Evolutionary conservation across 2,888 invertebrate species (phyloP).

Genomic region (Tetragonula carbonaria): DNA sequence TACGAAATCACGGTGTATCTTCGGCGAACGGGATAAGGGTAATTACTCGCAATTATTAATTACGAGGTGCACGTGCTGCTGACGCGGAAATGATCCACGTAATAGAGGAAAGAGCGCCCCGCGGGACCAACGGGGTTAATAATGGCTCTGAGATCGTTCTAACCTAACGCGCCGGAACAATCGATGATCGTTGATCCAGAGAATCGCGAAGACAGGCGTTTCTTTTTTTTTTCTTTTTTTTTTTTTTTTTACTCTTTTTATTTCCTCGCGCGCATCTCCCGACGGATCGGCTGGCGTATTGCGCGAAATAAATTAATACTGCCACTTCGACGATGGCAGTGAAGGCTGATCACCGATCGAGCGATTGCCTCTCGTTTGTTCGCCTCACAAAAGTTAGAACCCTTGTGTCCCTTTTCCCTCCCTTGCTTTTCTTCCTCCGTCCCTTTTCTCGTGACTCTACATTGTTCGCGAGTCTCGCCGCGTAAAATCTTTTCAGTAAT

Average conservation of each 20-base stretch:
- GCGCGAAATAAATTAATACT: constrained; percentile 75
- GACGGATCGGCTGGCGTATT: constrained; percentile 56
- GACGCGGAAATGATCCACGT: constrained; percentile 42
- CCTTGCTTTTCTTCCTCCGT: not conserved
- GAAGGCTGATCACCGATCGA: constrained; percentile 72
- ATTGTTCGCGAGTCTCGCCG: constrained; percentile 26
- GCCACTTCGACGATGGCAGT: constrained; percentile 73
- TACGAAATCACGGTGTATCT: constrained; percentile 12
- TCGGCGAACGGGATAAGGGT: constrained; percentile 55
- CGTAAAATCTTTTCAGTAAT: not conserved
- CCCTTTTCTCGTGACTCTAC: constrained; percentile 7
- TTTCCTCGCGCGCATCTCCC: constrained; percentile 42
- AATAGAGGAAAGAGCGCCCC: constrained; percentile 48
- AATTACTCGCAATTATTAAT: constrained; percentile 72
- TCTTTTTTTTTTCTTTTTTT: constrained; percentile 16
- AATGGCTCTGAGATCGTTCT: constrained; percentile 61
- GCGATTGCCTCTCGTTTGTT: constrained; percentile 72
- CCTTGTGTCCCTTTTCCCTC: constrained; percentile 9
- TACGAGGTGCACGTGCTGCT: constrained; percentile 47
- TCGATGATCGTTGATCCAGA: constrained; percentile 65
- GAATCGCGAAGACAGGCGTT: constrained; percentile 42
- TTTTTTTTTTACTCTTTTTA: not conserved
- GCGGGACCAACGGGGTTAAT: constrained; percentile 59
- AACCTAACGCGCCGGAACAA: constrained; percentile 61
- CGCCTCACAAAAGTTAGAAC: constrained; percentile 60